phyloP scores from a whole-genome alignment of 2,113 vertebrate species.

The Paracanthobrama guichenoti region DNA sequence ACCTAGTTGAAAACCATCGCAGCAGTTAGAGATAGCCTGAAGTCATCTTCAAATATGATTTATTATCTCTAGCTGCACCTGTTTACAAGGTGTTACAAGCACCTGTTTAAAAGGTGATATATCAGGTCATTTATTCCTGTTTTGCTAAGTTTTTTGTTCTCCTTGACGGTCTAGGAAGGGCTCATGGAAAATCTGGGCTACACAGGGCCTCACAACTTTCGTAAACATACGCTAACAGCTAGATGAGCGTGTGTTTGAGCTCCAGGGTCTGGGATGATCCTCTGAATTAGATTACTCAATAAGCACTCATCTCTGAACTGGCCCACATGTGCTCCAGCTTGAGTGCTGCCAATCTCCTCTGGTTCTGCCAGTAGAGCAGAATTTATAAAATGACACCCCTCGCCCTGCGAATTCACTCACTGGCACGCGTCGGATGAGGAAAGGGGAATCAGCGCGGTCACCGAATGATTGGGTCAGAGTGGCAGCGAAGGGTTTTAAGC shows the following conservation, averaged over 20 bases:
- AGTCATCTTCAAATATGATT: neutral
- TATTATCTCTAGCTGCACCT: neutral
- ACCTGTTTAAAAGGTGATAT: too few species aligned
- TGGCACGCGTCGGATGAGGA: neutral
- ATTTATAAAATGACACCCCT: constrained; percentile 12
- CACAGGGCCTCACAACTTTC: neutral
- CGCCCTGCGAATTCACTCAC: neutral
- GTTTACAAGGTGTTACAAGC: neutral
- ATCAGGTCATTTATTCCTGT: neutral
- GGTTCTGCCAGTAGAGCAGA: constrained; percentile 7
- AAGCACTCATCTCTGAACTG: constrained; percentile 12
- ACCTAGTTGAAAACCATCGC: neutral
- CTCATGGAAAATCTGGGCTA: neutral
- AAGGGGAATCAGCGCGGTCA: neutral
- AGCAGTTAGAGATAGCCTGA: neutral
- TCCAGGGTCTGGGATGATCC: constrained; percentile 20
- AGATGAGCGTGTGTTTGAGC: constrained; percentile 13
- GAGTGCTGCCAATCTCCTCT: constrained; percentile 22
- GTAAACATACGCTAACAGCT: constrained; percentile 5
- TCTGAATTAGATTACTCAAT: constrained; percentile 32
- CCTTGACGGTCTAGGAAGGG: neutral
- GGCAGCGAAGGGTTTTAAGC: constrained; percentile 26
- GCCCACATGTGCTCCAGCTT: constrained; percentile 9
- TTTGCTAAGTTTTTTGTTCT: neutral
- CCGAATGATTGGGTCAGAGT: constrained; percentile 21